Base-by-base conservation (phyloP, 2,113 vertebrate species). In the Eclectus roratus region DNA sequence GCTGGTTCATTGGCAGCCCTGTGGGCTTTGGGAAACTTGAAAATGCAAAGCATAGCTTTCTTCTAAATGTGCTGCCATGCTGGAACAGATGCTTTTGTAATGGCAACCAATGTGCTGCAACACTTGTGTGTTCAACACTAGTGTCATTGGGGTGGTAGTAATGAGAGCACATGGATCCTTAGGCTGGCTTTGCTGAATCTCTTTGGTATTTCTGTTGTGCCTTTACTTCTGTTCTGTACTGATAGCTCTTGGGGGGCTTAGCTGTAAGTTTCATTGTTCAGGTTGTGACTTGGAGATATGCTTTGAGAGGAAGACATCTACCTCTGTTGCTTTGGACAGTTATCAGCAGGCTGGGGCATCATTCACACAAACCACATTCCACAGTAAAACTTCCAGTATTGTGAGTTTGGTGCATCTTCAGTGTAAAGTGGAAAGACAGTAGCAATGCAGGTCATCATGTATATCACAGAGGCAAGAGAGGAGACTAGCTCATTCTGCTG, bases 101-200 rank as follows among this genome's bases (percentile, higher is more conserved):
- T 2, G 17, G 63, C 35, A 71, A 17, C 29, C 55, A 16, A 7
- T 2, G 27, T 3, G 1, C 68, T 60, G 50, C 31, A 28, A 25
- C 60, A 9, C 39, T 15, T 7, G 6, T 11, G 60, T 2, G 28
- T 5, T 56, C 5, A 23, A 2, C 0, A 2, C 50, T n/a, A 9
- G 49, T 19, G 63, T 52, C 2, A 0, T 28, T 44, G 31, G 65
- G 58, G 16, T 41, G 55, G 7, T 49, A 16, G 2, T 16, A 37
- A 24, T 6, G 53, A 19, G 20, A 43, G 47, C 44, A 11, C 1
- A 0, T 4, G 18, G 23, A 39, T 64, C 29, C 46, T 50, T 47
- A 44, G 17, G 21, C 71, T 95, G 55, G 31, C 7, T 77, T 35
- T 80, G 2, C 37, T 44, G 63, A 68, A 12, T 31, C 23, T 12